A percentile compares a stretch with the other conserved stretches of the same genome.
phyloP scores from a whole-genome alignment of 1,140 invertebrate species.

The Dendrolimus kikuchii region DNA sequence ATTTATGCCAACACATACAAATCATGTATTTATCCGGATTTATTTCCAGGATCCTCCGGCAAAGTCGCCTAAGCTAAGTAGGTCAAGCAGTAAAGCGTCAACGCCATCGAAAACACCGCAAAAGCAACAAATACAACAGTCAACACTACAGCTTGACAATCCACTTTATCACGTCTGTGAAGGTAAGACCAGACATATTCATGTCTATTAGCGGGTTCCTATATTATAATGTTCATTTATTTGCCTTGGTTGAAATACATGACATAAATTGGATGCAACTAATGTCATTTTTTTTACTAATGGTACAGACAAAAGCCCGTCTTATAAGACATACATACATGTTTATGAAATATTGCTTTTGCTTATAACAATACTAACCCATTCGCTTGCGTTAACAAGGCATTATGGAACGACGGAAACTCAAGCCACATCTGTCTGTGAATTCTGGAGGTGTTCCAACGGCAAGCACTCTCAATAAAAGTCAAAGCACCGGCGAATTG shows the following conservation, averaged over 20 bases:
- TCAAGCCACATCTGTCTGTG: conserved; percentile 64
- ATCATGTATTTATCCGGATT: conserved; percentile 1
- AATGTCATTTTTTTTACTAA: too few species aligned
- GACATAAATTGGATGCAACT: too few species aligned
- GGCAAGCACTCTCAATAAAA: conserved; percentile 68
- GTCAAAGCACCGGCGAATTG: conserved; percentile 74
- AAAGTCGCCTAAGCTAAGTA: conserved; percentile 51
- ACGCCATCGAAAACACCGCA: conserved; percentile 52
- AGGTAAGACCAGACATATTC: conserved; percentile 39
- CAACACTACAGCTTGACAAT: conserved; percentile 79
- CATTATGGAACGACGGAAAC: conserved; percentile 60
- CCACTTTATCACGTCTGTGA: conserved; percentile 87
- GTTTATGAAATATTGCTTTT: conserved; percentile 19
- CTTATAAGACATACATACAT: neutral
- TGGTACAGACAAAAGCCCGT: too few species aligned
- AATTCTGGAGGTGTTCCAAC: conserved; percentile 56
- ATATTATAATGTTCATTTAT: too few species aligned
- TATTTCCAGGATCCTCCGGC: conserved; percentile 57
- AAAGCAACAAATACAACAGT: conserved; percentile 37
- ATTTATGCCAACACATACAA: neutral
- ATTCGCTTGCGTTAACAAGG: conserved; percentile 39
- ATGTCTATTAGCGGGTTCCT: too few species aligned
- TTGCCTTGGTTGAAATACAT: too few species aligned
- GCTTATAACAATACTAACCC: conserved; percentile 36
- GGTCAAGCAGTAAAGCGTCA: conserved; percentile 58